Evolutionary conservation across 2,797 vertebrate genomes (phyloP).

Genomic region (Sciurus vulgaris): DNA sequence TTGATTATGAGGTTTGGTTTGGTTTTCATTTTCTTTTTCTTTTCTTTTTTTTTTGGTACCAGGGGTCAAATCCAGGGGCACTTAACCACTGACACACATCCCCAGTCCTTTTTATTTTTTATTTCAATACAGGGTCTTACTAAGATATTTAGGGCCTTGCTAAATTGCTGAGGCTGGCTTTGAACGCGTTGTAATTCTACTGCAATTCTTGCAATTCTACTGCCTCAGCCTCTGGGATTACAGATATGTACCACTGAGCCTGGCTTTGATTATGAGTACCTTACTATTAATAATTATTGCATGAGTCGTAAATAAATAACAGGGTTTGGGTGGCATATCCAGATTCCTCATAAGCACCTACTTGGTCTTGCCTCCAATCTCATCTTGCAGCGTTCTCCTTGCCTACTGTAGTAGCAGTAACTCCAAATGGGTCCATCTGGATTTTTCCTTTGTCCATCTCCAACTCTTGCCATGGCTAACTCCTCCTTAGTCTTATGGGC

Average conservation of each 20-base stretch:
- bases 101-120: too few species aligned
- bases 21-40: too few species aligned
- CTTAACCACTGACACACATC: too few species aligned
- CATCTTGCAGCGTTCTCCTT: neutral
- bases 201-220: too few species aligned
- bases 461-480: neutral
- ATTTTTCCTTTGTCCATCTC: neutral
- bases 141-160: too few species aligned
- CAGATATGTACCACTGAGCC: too few species aligned
- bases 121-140: too few species aligned
- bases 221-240: too few species aligned
- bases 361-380: neutral
- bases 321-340: neutral
- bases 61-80: too few species aligned
- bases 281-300: neutral
- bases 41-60: neutral
- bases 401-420: neutral
- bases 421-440: neutral
- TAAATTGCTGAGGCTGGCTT: too few species aligned
- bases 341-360: neutral
- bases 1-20: neutral
- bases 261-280: neutral
- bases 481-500: neutral
- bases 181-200: too few species aligned
- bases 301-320: neutral